These are phyloP conservation scores for Ophonus ardosiacus DNA, from an alignment of 2,888 invertebrate species.

Conservation along the genomic window DNA sequence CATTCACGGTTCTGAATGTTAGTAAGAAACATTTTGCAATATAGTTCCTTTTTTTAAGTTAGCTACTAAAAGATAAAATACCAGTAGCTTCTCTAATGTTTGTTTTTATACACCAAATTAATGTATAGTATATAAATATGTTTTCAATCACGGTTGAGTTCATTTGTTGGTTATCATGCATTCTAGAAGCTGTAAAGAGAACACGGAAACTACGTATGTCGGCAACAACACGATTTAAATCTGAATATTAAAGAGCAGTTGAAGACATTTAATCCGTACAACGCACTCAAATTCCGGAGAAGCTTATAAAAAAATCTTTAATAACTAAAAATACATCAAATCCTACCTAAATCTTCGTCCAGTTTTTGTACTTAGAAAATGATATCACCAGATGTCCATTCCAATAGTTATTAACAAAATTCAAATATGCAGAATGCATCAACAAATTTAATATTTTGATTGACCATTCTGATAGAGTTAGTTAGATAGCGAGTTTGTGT, in stretches of 20 bases:
- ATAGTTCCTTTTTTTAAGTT: too few species aligned
- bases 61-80: too few species aligned
- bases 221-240: conserved; percentile 6
- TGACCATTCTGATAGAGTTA: too few species aligned
- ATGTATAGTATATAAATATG: background rate
- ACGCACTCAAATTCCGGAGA: conserved; percentile 40
- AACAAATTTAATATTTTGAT: too few species aligned
- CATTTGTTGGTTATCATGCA: background rate
- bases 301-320: conserved; percentile 15
- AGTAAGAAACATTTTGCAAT: too few species aligned
- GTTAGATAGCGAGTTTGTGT: too few species aligned
- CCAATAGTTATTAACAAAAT: background rate
- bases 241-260: conserved; percentile 34
- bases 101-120: too few species aligned
- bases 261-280: conserved; percentile 37
- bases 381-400: conserved; percentile 39
- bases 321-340: conserved; percentile 27
- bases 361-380: conserved; percentile 22
- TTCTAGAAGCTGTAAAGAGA: background rate
- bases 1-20: too few species aligned
- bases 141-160: background rate
- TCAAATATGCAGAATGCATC: background rate
- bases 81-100: too few species aligned
- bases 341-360: conserved; percentile 17
- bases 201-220: conserved; percentile 18